Conservation (phyloP, 2,888 invertebrate species). For the Zaprionus lineosus region DNA sequence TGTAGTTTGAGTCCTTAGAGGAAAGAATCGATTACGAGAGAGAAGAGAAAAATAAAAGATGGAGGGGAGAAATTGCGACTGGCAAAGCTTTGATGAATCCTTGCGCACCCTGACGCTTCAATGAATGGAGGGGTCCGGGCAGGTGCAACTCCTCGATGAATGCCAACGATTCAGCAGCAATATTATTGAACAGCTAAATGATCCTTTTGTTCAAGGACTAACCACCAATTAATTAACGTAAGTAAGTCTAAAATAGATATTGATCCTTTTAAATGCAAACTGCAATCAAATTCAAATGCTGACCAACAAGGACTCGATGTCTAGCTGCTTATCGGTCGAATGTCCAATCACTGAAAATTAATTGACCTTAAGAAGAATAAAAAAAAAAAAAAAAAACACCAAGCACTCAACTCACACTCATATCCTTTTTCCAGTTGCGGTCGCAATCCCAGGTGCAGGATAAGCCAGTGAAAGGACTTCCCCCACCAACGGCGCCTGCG, state of each 20-base stretch:
- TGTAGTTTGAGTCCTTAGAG: conserved; percentile 31
- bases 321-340: conserved; percentile 51
- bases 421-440: conserved; percentile 1
- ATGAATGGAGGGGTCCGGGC: neutral
- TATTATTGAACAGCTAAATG: neutral
- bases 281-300: conserved; percentile 20
- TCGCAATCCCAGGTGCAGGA: conserved; percentile 11
- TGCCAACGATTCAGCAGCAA: too few species aligned
- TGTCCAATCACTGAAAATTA: conserved; percentile 73
- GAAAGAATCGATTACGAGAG: conserved; percentile 37
- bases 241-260: too few species aligned
- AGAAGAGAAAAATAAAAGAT: too few species aligned
- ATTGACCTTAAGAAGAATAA: conserved; percentile 57
- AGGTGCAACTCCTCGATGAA: conserved; percentile 29
- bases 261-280: too few species aligned
- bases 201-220: neutral
- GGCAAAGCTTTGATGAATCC: conserved; percentile 14
- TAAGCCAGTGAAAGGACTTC: conserved; percentile 1
- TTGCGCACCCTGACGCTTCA: conserved; percentile 7
- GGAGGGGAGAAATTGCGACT: conserved; percentile 8
- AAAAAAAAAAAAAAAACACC: too few species aligned
- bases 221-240: conserved; percentile 26
- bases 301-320: neutral
- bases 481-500: conserved; percentile 17
- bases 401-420: too few species aligned